These are phyloP conservation scores for Gadopsis marmoratus DNA, from an alignment of 2,797 vertebrate genomes.

Conservation along the genomic window DNA sequence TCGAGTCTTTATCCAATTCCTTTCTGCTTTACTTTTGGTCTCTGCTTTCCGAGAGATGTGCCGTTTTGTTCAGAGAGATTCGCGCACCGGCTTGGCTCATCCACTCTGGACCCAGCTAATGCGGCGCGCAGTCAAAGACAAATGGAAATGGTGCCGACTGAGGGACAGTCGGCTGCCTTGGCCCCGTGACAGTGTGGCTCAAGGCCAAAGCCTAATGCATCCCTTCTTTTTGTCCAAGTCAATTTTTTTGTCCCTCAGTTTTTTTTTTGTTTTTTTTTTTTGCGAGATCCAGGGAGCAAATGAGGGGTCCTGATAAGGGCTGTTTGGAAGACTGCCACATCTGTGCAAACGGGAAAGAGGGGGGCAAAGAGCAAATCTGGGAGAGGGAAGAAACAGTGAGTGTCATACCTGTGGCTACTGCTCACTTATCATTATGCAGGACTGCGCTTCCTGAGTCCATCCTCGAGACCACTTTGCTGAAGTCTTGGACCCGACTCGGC, in stretches of 20 bases:
- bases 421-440: neutral
- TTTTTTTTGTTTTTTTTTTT: too few species aligned
- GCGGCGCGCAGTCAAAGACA: conserved; percentile 61
- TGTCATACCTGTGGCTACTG: conserved; percentile 22
- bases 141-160: conserved; percentile 63
- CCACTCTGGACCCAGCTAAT: conserved; percentile 72
- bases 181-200: conserved; percentile 86
- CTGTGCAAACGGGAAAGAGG: conserved; percentile 46
- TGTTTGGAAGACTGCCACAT: conserved; percentile 53
- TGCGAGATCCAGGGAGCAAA: conserved; percentile 58
- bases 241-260: conserved; percentile 70
- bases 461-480: conserved; percentile 1
- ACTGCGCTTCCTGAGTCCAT: neutral
- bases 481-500: neutral
- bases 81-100: conserved; percentile 66
- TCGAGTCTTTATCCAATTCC: conserved; percentile 19
- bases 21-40: conserved; percentile 55
- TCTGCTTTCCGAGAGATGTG: conserved; percentile 63
- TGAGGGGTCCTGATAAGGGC: conserved; percentile 54
- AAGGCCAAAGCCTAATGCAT: conserved; percentile 87
- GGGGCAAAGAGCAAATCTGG: conserved; percentile 28
- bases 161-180: conserved; percentile 68
- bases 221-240: conserved; percentile 76
- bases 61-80: conserved; percentile 44
- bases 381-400: neutral